Conservation (phyloP, 2,797 vertebrate genomes). For the Microctenopoma stevenorrisi region DNA sequence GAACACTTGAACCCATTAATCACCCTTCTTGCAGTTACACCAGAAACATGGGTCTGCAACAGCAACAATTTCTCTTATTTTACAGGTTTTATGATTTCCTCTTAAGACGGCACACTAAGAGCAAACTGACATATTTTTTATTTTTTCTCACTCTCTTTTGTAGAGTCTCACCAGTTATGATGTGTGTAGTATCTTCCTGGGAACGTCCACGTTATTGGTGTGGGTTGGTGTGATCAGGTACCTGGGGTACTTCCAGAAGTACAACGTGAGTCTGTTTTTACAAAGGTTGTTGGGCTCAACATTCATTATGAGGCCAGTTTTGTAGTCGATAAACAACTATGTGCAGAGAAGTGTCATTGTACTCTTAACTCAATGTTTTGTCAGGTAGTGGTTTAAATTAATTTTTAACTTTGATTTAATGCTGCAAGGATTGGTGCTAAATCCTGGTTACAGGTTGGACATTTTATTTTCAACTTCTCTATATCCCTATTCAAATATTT, state of each 20-base stretch:
- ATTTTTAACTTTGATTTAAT: not conserved
- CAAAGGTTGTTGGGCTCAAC: no score
- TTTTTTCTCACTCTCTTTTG: not conserved
- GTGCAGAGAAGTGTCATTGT: not conserved
- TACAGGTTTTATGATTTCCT: not conserved
- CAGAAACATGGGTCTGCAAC: not conserved
- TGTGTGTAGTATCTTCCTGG: conserved; percentile 96
- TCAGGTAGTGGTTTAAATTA: not conserved
- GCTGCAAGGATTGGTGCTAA: not conserved
- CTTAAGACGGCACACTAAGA: not conserved
- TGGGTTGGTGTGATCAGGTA: conserved; percentile 98
- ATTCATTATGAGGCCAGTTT: no score
- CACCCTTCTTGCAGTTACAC: no score
- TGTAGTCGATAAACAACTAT: not conserved
- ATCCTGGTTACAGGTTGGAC: not conserved
- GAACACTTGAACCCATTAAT: no score
- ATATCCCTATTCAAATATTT: no score
- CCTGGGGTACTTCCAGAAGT: conserved; percentile 96
- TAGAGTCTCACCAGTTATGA: conserved; percentile 95
- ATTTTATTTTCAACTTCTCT: not conserved
- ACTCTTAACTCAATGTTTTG: not conserved
- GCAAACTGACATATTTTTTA: not conserved
- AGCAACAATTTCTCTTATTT: no score
- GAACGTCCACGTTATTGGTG: conserved; percentile 93
- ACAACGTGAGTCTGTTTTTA: conserved; percentile 87